Evolutionary conservation across 2,888 invertebrate genomes (phyloP), one percentile per base, ranked within the genome.

Genomic region (Metopia argyrocephala): DNA sequence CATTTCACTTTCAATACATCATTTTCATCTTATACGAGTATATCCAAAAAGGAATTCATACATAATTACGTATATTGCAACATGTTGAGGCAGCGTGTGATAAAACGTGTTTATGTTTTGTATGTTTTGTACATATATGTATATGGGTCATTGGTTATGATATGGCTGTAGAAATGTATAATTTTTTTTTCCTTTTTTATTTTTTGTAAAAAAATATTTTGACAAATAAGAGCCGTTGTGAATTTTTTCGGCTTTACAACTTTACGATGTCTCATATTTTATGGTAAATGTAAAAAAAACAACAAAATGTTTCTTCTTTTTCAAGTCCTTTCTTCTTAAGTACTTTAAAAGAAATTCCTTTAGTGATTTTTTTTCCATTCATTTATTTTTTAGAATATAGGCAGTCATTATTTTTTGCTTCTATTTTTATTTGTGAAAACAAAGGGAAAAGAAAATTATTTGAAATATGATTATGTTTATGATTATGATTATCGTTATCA

Each of bases 401-500:
- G 20, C 15, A 64, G 15, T 21, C 57, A 12, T 31, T 59, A 5
- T 6, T 23, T 12, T 23, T 54, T 62, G 6, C n/a, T 52, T 48
- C 21, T 5, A 46, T 21, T 61, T 52, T 61, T 61, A 2, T 18
- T 31, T 15, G 7, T 38, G 12, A 20, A 61, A 46, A 25, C 12
- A 54, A 23, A n/a, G 54, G 23, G 7, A 54, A 9, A 56, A 56
- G 46, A 64, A 38, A 50, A 31, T 28, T 61, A 38, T 38, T 75
- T 21, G 28, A 46, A 23, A 65, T 74, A 73, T 74, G 65, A 74
- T 74, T 65, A 74, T 54, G 65, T 48, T 76, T 76, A 81, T 81
- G 78, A 31, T 80, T 80, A 80, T 68, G 27, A 61, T 76, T 50
- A 62, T 71, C 69, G 71, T 74, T 76, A 73, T 76, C 68, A 74